Evolutionary conservation across 1,140 invertebrate species (phyloP), one percentile per base, ranked within the genome.

Genomic region (Saxidomus purpurata): DNA sequence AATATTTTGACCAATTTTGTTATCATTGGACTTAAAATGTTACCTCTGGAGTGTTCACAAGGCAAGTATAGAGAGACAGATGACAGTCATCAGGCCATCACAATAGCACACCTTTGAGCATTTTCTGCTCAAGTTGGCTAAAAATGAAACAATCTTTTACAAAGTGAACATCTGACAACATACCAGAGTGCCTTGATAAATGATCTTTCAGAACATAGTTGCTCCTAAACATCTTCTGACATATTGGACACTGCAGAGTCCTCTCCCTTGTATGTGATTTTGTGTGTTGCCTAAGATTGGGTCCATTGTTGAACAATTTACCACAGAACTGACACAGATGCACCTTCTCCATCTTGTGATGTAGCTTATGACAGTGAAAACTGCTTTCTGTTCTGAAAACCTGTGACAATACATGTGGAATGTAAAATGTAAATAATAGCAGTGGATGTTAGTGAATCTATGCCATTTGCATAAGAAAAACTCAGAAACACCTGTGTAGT

Each of bases 181-280:
- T 63, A 82, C 80, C 80, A 43, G 80, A 82, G 36, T 82, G 80
- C 25, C 80, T 82, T 11, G 31, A 28, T 47, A 82, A 0, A 43
- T 82, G 80, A 31, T 82, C 80, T n/a, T 67, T 82, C 17, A 82
- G 55, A 0, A 82, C 55, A 82, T 82, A 82, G 34, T 63, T 67
- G 61, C 80, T 82, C 9, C 49, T n/a, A 36, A 82, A 82, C 55
- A 63, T 34, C 52, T 82, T 82, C 25, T 25, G 52, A 82, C 80
- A 82, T 2, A 82, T 4, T 22, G 55, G 80, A 67, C 80, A 82
- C 28, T 82, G 3, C 8, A 82, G 40, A 47, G 36, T 67, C 28
- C 59, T 63, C 61, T 63, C 55, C 25, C 80, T 63, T 63, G 80
- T 82, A 43, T 82, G 80, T 4, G 55, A 59, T 67, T 67, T 82